These are phyloP conservation scores for Odontamblyopus rebecca DNA, from an alignment of 2,797 vertebrate genomes.

Conservation along the genomic window DNA sequence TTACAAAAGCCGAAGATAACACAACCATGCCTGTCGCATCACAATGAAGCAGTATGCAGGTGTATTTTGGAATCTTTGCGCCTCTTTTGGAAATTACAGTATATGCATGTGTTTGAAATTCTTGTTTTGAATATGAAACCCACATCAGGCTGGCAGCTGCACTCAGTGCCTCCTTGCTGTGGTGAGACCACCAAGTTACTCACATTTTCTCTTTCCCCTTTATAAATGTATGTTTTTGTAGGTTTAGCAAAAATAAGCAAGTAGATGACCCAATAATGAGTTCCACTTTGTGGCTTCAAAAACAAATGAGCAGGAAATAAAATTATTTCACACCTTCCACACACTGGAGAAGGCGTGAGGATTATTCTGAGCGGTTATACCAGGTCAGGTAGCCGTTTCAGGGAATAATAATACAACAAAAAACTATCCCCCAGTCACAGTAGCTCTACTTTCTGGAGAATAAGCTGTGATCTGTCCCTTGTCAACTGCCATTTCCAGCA, in stretches of 20 bases:
- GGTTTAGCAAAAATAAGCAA: slow-evolving; percentile 7
- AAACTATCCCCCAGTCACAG: slow-evolving; percentile 35
- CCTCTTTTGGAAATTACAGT: too few species aligned
- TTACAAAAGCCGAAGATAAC: too few species aligned
- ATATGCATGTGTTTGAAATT: too few species aligned
- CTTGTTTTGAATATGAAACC: too few species aligned
- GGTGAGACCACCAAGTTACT: too few species aligned
- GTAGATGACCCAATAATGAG: slow-evolving; percentile 2
- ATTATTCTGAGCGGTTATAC: slow-evolving; percentile 45
- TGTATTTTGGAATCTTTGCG: too few species aligned
- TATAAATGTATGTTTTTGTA: neutral
- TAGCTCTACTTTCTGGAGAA: slow-evolving; percentile 24
- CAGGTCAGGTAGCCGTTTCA: slow-evolving; percentile 44
- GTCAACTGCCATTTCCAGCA: slow-evolving; percentile 45
- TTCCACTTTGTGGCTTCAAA: slow-evolving; percentile 10
- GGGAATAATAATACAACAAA: slow-evolving; percentile 30
- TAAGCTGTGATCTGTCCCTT: slow-evolving; percentile 30
- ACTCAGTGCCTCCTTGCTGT: too few species aligned
- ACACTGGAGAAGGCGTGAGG: slow-evolving; percentile 49
- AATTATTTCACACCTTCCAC: slow-evolving; percentile 52
- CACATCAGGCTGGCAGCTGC: too few species aligned
- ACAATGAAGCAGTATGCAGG: too few species aligned
- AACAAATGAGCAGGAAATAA: slow-evolving; percentile 31
- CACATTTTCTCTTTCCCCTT: too few species aligned
- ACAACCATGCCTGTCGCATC: too few species aligned